Base-by-base conservation (phyloP, 2,888 invertebrate genomes). In the Noctua janthe region DNA sequence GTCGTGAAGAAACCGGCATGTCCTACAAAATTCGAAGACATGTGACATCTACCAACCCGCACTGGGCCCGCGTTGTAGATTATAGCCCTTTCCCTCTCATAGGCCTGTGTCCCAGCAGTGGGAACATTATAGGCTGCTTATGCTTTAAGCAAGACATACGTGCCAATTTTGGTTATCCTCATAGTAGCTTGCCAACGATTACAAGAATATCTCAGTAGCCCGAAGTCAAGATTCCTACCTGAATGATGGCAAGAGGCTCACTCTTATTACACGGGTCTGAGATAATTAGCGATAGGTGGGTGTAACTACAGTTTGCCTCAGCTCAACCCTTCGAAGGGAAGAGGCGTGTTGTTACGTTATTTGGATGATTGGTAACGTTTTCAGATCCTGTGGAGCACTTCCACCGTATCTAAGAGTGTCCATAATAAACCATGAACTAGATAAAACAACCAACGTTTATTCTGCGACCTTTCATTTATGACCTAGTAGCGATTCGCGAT, bases 381-480 rank as follows among this genome's bases (percentile, higher is more conserved):
- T 59, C 56, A 56, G 11, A n/a, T 2, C n/a, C n/a, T 59, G 11
- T 1, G n/a, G 1, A 59, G 59, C n/a, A 23, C 54, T 10, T 56
- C 3, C 54, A 56, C 3, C 4, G 23, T 23, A 56, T 1, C 10
- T 1, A 54, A 11, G 56, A n/a, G 56, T 3, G 47, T 15, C n/a
- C 15, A 43, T n/a, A 67, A 13, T 15, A 69, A 69, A 47, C n/a
- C 67, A 69, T 7, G n/a, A 47, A 47, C 69, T 8, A n/a, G 15
- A 29, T 35, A n/a, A 23, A 62, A 17, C n/a, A n/a, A 11, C 51
- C 15, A n/a, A 29, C 66, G 35, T 64, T 82, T 73, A 74, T 74
- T 43, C 8, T 47, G n/a, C 20, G 29, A 23, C 10, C 62, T 20
- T 82, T 47, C 4, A 74, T 64, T 82, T 82, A 74, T 10, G 64